Percentiles rank a stretch among this genome's conserved stretches.
Conservation (phyloP, 2,797 vertebrate genomes). For the Mormyrops boulengeri region DNA sequence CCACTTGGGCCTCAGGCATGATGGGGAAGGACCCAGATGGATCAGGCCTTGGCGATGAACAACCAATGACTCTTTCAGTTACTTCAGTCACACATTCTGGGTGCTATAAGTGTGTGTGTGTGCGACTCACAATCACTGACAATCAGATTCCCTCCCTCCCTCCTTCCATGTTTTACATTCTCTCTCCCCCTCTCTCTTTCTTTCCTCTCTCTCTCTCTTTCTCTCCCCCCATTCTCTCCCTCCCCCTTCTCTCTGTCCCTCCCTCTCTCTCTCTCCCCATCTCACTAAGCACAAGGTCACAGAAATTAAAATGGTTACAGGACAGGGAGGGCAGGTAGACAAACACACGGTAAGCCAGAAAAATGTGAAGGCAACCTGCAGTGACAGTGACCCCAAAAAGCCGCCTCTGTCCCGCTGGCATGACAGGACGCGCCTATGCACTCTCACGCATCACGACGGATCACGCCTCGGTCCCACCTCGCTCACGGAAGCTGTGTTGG, state of each 20-base stretch:
- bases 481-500: neutral
- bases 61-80: neutral
- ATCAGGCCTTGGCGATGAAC: neutral
- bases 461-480: neutral
- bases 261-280: neutral
- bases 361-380: neutral
- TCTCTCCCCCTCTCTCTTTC: neutral
- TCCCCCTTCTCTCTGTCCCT: neutral
- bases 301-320: neutral
- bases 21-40: neutral
- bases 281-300: slow-evolving; percentile 1
- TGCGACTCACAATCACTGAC: neutral
- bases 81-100: neutral
- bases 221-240: neutral
- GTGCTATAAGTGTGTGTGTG: neutral
- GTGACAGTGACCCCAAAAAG: neutral
- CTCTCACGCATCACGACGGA: neutral
- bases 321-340: neutral
- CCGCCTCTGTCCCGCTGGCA: neutral
- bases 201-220: neutral
- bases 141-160: neutral
- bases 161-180: neutral
- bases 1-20: neutral
- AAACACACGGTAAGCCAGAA: neutral
- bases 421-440: neutral